Evolutionary conservation across 2,888 invertebrate genomes (phyloP), one percentile per base, ranked within the genome.

Genomic region (Pterostichus niger): DNA sequence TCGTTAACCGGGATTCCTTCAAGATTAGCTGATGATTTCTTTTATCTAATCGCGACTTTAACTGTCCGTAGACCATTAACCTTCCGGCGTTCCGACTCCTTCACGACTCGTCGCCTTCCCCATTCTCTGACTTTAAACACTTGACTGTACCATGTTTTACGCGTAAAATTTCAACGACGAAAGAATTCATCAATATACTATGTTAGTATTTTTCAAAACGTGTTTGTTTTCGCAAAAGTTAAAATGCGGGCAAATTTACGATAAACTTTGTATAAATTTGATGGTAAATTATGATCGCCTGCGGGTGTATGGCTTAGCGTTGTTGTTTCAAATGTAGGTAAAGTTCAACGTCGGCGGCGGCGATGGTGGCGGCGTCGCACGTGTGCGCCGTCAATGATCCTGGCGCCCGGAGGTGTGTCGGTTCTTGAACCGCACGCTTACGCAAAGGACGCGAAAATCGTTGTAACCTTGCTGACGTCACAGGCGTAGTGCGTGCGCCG

Each of bases 401-500:
- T 24, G 61, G 82, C 84, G 82, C 75, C 59, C 31, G 61, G 82
- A 84, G 82, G 85, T 84, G 82, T 83, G 80, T 85, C 84, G 78
- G 77, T 81, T 73, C 83, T 84, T 81, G 75, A 68, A 75, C 68
- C 78, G 78, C 79, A 75, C 61, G 78, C 73, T 80, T 76, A 81
- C 80, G 84, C 82, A 83, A 78, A 76, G 82, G 84, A 83, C 85
- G 84, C 84, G 84, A 85, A 84, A 84, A 71, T 83, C 83, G 79
- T 84, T 84, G 85, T 84, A 85, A 85, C 85, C 85, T 85, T 85
- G 84, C 82, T 79, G 83, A 84, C 84, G 84, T 85, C 85, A 84
- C 71, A 80, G 79, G 84, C 83, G 76, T 76, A 78, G 59, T 83
- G 83, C 83, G 83, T 83, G 83, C 83, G 83, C 68, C 49, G 64